A percentile compares a stretch with the other conserved stretches of the same genome.
Evolutionary conservation across 2,113 vertebrate species (phyloP).

Genomic region (Hirundichthys speculiger): DNA sequence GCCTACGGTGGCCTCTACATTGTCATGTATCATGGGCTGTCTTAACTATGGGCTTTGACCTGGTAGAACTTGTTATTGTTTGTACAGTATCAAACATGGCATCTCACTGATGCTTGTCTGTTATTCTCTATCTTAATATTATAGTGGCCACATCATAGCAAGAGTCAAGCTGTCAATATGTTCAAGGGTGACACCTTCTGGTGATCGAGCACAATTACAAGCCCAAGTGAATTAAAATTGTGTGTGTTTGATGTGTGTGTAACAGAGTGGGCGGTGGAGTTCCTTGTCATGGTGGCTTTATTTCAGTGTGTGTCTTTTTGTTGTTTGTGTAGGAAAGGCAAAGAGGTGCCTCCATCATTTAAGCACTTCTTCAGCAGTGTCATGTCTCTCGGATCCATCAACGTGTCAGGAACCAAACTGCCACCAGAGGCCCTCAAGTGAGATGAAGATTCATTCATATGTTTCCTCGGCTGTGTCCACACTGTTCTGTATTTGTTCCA

Average conservation of each 20-base stretch:
- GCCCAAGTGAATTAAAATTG: no score
- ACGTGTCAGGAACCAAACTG: constrained; percentile 94
- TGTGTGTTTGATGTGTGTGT: no score
- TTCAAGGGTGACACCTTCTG: constrained; percentile 62
- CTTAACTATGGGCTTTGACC: no score
- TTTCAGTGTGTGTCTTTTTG: constrained; percentile 4
- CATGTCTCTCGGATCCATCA: constrained; percentile 89
- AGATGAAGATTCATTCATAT: constrained; percentile 65
- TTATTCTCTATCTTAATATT: neutral
- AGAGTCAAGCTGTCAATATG: neutral
- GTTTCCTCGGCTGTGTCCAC: no score
- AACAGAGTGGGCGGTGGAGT: no score
- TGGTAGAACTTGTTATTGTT: neutral
- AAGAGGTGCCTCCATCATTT: constrained; percentile 93
- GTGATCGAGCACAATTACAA: constrained; percentile 9
- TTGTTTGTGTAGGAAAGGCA: constrained; percentile 87
- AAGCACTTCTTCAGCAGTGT: constrained; percentile 98
- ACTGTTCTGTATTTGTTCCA: no score
- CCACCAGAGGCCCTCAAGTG: constrained; percentile 95
- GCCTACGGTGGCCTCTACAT: no score
- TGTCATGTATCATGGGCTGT: no score
- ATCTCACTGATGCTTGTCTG: constrained; percentile 1
- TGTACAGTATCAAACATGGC: neutral
- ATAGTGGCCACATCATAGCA: neutral
- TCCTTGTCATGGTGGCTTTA: neutral